Evolutionary conservation across 2,888 invertebrate species (phyloP).

Genomic region (Phyllotreta cruciferae): DNA sequence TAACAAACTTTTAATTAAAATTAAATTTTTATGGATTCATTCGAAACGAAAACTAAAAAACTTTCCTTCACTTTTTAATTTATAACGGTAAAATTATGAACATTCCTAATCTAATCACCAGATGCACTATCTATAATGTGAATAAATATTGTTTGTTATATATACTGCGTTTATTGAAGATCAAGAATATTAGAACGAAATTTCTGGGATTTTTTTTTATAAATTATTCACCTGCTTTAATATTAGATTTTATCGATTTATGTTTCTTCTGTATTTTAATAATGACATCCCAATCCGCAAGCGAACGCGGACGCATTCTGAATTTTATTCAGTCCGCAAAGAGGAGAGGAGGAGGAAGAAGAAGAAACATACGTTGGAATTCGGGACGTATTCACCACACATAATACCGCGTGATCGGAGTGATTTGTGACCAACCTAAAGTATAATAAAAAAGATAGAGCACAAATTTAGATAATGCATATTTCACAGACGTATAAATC

Average conservation of each 20-base stretch:
- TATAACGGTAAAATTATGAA: no score
- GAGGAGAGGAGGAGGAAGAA: slow-evolving; percentile 9
- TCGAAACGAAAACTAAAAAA: no score
- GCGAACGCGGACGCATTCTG: slow-evolving; percentile 1
- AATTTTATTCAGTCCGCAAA: slow-evolving; percentile 14
- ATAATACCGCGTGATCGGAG: slow-evolving; percentile 50
- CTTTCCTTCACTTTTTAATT: no score
- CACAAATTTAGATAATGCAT: slow-evolving; percentile 61
- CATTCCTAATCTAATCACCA: no score
- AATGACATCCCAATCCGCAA: slow-evolving; percentile 7
- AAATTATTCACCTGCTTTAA: no score
- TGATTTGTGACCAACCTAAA: slow-evolving; percentile 58
- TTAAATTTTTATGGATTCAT: no score
- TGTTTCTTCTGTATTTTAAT: slow-evolving; percentile 1
- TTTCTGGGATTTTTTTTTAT: no score
- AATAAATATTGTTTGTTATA: no score
- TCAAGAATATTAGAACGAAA: no score
- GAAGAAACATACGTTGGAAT: slow-evolving; percentile 19
- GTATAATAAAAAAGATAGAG: slow-evolving; percentile 60
- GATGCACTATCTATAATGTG: no score
- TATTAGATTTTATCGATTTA: neutral
- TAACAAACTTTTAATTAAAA: no score
- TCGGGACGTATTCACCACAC: slow-evolving; percentile 45
- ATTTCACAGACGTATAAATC: slow-evolving; percentile 60
- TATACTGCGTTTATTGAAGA: no score